Evolutionary conservation across 2,888 invertebrate genomes (phyloP), one percentile per base, ranked within the genome.

Genomic region (Tuta absoluta): DNA sequence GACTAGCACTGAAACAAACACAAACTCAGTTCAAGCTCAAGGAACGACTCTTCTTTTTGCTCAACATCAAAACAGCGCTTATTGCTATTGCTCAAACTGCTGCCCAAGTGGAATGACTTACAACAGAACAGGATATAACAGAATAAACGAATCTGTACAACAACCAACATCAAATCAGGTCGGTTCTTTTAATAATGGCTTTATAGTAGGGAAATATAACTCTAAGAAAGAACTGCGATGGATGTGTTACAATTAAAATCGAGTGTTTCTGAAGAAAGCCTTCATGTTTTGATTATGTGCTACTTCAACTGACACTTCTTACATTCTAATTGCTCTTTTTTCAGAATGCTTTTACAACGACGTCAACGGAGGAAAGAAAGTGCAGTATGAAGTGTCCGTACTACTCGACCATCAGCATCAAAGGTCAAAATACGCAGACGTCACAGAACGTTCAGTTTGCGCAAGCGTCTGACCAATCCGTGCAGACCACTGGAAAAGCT

Each of bases 401-500:
- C 17, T 58, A 58, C 33, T 7, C 33, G 2, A 56, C 7, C n/a
- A 8, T 28, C 14, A 57, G 33, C 33, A 19, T n/a, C 17, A 57
- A 53, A 14, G 51, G 51, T 23, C 23, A 53, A 10, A 53, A 23
- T 23, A 53, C 51, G 23, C 23, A 53, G 23, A 53, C 51, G 4
- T 23, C 51, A 24, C 37, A 37, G 23, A 37, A 45, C 48, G 41
- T 41, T 0, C 48, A 23, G 45, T 60, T 33, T n/a, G 21, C 37
- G 12, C 17, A 24, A 49, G 53, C 57, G 14, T 66, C 68, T 21
- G 70, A 70, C 48, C 67, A 71, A 48, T 67, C 66, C 38, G 74
- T 70, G 8, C 87, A 89, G 78, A 89, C 89, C 2, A 89, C 86
- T 0, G 79, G 85, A 69, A 78, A 79, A 70, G 76, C 85, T 10